phyloP scores from a whole-genome alignment of 2,888 invertebrate species.

The Ophion costatus region DNA sequence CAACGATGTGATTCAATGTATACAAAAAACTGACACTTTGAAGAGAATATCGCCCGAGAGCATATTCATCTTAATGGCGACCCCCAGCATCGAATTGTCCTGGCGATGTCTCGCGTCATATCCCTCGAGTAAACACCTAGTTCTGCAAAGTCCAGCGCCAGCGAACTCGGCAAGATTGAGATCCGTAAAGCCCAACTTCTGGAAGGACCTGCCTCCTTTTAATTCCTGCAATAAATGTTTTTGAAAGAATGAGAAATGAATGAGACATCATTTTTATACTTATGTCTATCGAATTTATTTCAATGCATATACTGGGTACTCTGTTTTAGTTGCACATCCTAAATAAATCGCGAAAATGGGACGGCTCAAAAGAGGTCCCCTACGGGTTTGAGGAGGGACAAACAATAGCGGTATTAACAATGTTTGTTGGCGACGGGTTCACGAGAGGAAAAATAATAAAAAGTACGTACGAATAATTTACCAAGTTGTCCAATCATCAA shows the following conservation, averaged over 20 bases:
- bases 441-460: no score
- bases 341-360: no score
- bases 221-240: constrained; percentile 84
- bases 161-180: constrained; percentile 98
- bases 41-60: constrained; percentile 98
- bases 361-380: no score
- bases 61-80: constrained; percentile 96
- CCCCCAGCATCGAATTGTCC: constrained; percentile 97
- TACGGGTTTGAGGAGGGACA: no score
- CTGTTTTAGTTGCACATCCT: no score
- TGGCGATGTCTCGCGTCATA: constrained; percentile 96
- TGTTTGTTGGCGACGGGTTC: no score
- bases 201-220: constrained; percentile 93
- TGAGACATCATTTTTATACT: not conserved
- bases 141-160: constrained; percentile 93
- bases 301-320: no score
- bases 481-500: no score
- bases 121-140: constrained; percentile 96
- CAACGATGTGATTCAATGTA: constrained; percentile 19
- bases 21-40: constrained; percentile 92
- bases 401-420: no score
- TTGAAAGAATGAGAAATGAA: constrained; percentile 6
- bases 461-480: no score
- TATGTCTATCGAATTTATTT: not conserved
- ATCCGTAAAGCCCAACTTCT: constrained; percentile 99